Base-by-base conservation (phyloP, 92 coral and sea anemone species). In the Zoanthus sociatus region DNA sequence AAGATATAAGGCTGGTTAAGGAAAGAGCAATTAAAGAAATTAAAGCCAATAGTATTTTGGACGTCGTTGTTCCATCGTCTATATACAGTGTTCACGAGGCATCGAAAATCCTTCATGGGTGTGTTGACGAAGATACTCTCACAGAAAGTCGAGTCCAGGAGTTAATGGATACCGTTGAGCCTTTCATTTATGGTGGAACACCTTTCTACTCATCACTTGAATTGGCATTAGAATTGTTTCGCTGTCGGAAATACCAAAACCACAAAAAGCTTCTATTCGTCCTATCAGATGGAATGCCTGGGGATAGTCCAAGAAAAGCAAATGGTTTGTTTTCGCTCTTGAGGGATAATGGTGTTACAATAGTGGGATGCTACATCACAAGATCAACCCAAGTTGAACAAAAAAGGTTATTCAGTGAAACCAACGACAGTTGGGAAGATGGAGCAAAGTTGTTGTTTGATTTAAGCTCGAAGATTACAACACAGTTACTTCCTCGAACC, bases 141-240 rank as follows among this genome's bases (percentile, higher is more conserved):
- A 48, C 93, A 3, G 16, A 90, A n/a, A 16, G 90, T 78, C 89
- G 89, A 58, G 78, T 33, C 0, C 33, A 77, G 15, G 92, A 88
- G 63, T 76, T 93, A 83, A 54, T 90, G 83, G 37, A 88, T 15
- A 12, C 55, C 0, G 84, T 90, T 4, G 92, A 90, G 12, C 92
- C 92, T 16, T 77, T 15, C 84, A 90, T 93, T 79, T 93, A 93
- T 81, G 95, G 95, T 47, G 51, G 70, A 0, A 92, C 93, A 4
- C 93, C 93, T 8, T 63, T 90, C 26, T 45, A 53, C 5, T 20
- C 47, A 76, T 45, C 95, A 0, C 33, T 93, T 18, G 45, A 15
- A 0, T 1, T 67, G n/a, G 55, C 95, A 18, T 61, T 32, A 21
- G 21, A 46, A 2, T 87, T 93, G 55, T 90, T 93, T 84, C n/a